These are phyloP conservation scores for Motacilla tschutschensis DNA, from an alignment of 2,113 vertebrate genomes.

Conservation along the genomic window DNA sequence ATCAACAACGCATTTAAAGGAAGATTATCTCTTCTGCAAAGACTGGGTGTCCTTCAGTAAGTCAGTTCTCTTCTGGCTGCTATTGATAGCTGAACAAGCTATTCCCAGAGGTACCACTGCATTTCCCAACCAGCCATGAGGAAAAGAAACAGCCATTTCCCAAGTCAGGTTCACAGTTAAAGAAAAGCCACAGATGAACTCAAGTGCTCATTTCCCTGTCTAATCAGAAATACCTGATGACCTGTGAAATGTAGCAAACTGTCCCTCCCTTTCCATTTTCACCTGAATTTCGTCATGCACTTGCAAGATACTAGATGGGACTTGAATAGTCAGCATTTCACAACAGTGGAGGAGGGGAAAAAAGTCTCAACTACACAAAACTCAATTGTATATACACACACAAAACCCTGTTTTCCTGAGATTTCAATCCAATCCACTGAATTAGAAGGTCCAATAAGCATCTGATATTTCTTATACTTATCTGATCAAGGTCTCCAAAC, in stretches of 20 bases:
- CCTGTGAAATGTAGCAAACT: background rate
- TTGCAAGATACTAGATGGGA: background rate
- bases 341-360: background rate
- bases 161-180: background rate
- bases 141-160: background rate
- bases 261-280: background rate
- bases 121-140: background rate
- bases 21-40: slow-evolving; percentile 44
- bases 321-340: background rate
- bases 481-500: background rate
- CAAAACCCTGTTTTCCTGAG: background rate
- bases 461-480: background rate
- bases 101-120: background rate
- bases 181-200: background rate
- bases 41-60: background rate
- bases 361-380: background rate
- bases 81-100: background rate
- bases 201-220: background rate
- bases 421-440: background rate
- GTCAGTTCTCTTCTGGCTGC: background rate
- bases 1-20: background rate
- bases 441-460: background rate
- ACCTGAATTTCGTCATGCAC: background rate
- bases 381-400: background rate
- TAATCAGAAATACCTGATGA: background rate